These are phyloP conservation scores for Thamnophis sirtalis DNA, from an alignment of 2,113 vertebrate genomes.

Conservation along the genomic window DNA sequence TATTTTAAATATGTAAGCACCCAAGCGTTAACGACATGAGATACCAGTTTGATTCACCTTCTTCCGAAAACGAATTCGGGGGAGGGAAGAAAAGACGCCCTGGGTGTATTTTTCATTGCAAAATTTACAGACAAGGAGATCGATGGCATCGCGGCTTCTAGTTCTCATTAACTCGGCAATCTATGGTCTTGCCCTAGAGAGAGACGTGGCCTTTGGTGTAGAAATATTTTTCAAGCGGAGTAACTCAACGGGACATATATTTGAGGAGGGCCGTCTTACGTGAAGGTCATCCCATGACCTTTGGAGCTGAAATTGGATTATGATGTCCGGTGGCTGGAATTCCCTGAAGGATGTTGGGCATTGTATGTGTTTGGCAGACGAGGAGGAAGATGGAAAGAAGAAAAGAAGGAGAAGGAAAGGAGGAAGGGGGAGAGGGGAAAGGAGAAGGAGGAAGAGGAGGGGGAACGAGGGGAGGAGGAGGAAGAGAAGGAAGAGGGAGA, in stretches of 20 bases:
- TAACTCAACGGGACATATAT: not conserved
- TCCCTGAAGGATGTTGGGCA: not conserved
- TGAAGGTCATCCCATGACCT: not conserved
- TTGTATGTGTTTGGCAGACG: not conserved
- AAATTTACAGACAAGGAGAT: not conserved
- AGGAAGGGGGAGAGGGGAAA: too few relatives aligned
- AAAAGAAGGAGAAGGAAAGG: not conserved
- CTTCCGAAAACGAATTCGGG: not conserved
- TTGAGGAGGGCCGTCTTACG: not conserved
- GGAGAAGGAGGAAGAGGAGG: too few relatives aligned
- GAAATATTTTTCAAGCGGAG: not conserved
- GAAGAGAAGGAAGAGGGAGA: too few relatives aligned
- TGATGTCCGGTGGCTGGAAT: not conserved
- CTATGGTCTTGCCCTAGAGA: not conserved
- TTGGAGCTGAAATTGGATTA: not conserved
- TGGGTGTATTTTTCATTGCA: not conserved
- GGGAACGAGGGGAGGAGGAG: accelerated
- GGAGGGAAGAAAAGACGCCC: not conserved
- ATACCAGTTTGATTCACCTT: not conserved
- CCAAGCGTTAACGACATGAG: not conserved
- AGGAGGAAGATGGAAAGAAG: not conserved
- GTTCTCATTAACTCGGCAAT: not conserved
- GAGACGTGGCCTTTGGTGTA: not conserved
- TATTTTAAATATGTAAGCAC: not conserved
- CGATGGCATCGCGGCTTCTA: not conserved